Conservation (phyloP, 2,888 invertebrate species). For the Caenorhabditis sp. region DNA sequence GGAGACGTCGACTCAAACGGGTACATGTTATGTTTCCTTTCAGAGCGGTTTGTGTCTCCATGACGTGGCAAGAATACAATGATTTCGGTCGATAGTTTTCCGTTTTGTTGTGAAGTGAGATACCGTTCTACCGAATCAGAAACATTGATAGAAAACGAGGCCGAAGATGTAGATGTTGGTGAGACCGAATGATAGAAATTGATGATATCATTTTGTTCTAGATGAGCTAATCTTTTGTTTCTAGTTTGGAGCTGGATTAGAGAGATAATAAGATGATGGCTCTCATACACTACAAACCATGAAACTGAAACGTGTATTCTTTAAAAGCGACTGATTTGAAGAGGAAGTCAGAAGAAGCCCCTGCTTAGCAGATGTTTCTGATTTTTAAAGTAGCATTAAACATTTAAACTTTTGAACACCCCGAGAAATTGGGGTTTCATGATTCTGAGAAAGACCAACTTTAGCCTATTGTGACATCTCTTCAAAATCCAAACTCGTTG, state of each 20-base stretch:
- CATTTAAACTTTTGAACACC: no score
- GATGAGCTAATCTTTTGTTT: conserved; percentile 12
- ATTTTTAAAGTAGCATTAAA: no score
- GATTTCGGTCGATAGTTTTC: neutral
- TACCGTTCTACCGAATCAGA: conserved; percentile 12
- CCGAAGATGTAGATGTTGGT: neutral
- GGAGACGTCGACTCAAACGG: conserved; percentile 39
- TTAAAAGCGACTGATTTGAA: neutral
- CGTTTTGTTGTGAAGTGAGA: neutral
- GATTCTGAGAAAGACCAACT: no score
- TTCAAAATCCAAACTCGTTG: no score
- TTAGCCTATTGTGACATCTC: no score
- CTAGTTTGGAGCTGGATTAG: conserved; percentile 12
- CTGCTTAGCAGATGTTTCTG: no score
- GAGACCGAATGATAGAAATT: conserved; percentile 18
- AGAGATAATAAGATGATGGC: neutral
- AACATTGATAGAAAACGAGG: neutral
- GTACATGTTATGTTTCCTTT: conserved; percentile 47
- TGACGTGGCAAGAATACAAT: conserved; percentile 39
- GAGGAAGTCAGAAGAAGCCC: neutral
- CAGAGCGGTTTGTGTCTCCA: neutral
- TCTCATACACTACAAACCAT: no score
- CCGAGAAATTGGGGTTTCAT: no score
- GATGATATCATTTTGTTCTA: conserved; percentile 18
- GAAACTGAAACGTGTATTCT: neutral